Base-by-base conservation (phyloP, 2,888 invertebrate genomes). In the Steromphala cineraria region DNA sequence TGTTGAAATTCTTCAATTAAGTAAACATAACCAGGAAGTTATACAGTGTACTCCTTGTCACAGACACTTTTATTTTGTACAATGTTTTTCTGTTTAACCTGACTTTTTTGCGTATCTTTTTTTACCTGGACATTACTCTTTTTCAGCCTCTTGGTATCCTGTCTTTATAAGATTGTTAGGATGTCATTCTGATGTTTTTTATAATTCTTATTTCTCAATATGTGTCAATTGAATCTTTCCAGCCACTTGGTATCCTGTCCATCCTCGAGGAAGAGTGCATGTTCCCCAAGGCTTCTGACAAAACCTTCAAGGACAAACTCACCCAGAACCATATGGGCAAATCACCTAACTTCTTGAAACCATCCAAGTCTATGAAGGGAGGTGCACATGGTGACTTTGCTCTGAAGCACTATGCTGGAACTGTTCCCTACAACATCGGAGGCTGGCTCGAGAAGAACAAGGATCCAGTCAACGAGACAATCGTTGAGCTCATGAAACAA, bases 201-300 rank as follows among this genome's bases (percentile, higher is more conserved):
- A n/a, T n/a, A n/a, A n/a, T n/a, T n/a, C n/a, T n/a, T n/a, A n/a
- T n/a, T n/a, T n/a, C n/a, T n/a, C n/a, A n/a, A n/a, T n/a, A n/a
- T n/a, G n/a, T n/a, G n/a, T n/a, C n/a, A n/a, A n/a, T n/a, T n/a
- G n/a, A n/a, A n/a, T n/a, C n/a, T 10, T 36, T 71, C 10, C 81
- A 99, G 99, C 99, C 99, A 93, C 98, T 99, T 98, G 99, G 99
- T 96, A 98, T 99, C 96, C 96, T 99, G 95, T 99, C 99, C 95
- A 99, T 99, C 95, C 98, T 99, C 95, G 99, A 99, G 95, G 99
- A 99, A 96, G 99, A 99, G 95, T 99, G 98, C 97, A 99, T 99
- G 98, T 99, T 99, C 96, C 99, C 99, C 94, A 99, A 99, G 95
- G 99, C 99, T 94, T 97, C 98, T 91, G 99, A 99, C 94, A 96